These are phyloP conservation scores for Agrochola lota DNA, from an alignment of 2,888 invertebrate genomes.

Conservation along the genomic window DNA sequence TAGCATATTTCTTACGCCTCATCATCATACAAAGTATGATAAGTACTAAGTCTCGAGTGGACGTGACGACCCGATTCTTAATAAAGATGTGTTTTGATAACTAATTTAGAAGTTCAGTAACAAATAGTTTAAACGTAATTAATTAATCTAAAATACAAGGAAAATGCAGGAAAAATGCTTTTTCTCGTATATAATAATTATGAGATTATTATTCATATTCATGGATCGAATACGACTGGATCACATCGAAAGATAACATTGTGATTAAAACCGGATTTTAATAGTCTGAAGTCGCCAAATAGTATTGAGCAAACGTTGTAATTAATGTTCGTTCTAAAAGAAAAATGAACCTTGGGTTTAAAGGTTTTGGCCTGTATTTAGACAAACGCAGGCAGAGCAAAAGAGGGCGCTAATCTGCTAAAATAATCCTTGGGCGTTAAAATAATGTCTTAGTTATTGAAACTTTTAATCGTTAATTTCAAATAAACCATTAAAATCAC, in stretches of 20 bases:
- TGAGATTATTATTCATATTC: no score
- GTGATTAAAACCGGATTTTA: no score
- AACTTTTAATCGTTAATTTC: no score
- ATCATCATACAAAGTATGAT: background rate
- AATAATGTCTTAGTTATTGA: background rate
- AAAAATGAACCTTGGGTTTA: no score
- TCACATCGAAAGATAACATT: no score
- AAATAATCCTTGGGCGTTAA: background rate
- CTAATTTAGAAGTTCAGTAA: background rate
- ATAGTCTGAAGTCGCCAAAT: no score
- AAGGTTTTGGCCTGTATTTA: background rate
- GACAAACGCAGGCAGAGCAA: background rate
- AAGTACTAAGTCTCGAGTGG: background rate
- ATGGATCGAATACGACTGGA: no score
- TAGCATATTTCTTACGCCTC: constrained; percentile 12
- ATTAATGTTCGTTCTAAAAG: no score
- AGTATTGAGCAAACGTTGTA: no score
- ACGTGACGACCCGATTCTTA: constrained; percentile 5
- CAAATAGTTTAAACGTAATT: background rate
- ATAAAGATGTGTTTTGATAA: constrained; percentile 3
- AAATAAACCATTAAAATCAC: no score
- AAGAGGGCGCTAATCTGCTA: background rate
- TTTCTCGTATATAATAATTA: background rate
- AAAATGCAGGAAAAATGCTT: background rate
- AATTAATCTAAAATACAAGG: background rate